These are phyloP conservation scores for Orchesellides sinensis DNA, from an alignment of 2,888 invertebrate genomes.

Conservation along the genomic window DNA sequence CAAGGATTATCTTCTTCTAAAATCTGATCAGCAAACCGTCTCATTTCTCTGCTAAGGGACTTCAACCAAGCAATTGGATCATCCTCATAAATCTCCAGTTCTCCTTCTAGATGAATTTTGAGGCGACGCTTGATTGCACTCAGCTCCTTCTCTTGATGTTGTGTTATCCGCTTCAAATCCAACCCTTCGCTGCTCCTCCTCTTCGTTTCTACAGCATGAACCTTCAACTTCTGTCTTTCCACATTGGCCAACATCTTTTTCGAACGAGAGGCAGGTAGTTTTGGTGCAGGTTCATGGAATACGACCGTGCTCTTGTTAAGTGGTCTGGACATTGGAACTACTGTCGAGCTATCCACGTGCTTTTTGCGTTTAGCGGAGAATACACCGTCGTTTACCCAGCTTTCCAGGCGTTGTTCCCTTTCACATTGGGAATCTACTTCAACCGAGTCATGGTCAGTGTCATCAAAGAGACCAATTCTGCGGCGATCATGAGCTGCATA, in stretches of 20 bases:
- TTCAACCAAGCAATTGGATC: constrained; percentile 10
- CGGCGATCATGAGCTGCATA: constrained; percentile 4
- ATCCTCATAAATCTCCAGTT: constrained; percentile 13
- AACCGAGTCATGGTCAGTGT: background rate
- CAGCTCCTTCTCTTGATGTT: constrained; percentile 41
- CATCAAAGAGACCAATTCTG: background rate
- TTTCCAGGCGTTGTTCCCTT: constrained; percentile 38
- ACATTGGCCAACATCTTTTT: constrained; percentile 49
- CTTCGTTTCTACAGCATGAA: background rate
- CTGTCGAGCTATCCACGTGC: background rate
- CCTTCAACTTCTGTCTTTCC: constrained; percentile 10
- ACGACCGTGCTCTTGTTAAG: constrained; percentile 14
- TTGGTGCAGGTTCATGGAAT: constrained; percentile 55
- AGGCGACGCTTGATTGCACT: constrained; percentile 37
- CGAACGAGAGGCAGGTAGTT: background rate
- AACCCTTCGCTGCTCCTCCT: constrained; percentile 22
- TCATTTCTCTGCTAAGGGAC: background rate
- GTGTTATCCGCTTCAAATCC: constrained; percentile 32
- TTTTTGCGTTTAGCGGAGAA: constrained; percentile 27
- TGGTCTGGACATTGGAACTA: constrained; percentile 38
- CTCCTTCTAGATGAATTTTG: constrained; percentile 22
- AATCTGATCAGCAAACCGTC: constrained; percentile 46
- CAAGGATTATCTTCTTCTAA: constrained; percentile 34
- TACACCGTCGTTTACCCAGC: constrained; percentile 39
- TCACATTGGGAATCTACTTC: constrained; percentile 28